Evolutionary conservation across 2,113 vertebrate genomes (phyloP).

Genomic region (Sinocyclocheilus maitianheensis): DNA sequence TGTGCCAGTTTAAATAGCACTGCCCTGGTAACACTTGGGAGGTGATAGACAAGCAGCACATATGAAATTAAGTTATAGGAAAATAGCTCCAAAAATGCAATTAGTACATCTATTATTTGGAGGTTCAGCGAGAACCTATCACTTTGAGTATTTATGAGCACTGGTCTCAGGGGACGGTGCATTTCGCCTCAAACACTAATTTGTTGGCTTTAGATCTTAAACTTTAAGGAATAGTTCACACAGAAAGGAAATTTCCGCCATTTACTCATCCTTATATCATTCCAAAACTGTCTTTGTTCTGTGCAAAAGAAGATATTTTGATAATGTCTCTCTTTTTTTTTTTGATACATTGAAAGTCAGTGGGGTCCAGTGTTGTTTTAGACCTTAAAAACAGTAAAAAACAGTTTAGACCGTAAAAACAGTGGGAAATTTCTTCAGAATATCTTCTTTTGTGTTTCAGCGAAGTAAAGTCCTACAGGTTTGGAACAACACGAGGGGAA

Average conservation of each 20-base stretch:
- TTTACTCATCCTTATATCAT: not conserved
- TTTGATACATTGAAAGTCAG: not conserved
- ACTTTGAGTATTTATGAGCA: slow-evolving; percentile 48
- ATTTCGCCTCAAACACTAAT: not conserved
- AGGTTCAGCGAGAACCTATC: slow-evolving; percentile 54
- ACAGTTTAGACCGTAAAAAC: too few species aligned
- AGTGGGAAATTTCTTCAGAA: too few species aligned
- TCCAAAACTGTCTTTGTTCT: not conserved
- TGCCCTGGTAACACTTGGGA: slow-evolving; percentile 30
- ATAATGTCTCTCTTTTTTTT: not conserved
- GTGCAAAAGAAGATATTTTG: not conserved
- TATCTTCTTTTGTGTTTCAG: not conserved
- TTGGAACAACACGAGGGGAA: too few species aligned
- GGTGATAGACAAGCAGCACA: slow-evolving; percentile 38
- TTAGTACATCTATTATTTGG: slow-evolving; percentile 61
- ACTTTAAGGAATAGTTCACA: not conserved
- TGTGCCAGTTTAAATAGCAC: slow-evolving; percentile 26
- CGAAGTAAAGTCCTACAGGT: too few species aligned
- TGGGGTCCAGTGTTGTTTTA: not conserved
- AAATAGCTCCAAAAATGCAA: slow-evolving; percentile 58
- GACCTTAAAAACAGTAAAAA: too few species aligned
- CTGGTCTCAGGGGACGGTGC: slow-evolving; percentile 27
- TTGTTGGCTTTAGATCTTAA: not conserved
- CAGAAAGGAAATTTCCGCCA: not conserved
- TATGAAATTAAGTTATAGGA: slow-evolving; percentile 41